Percentiles rank a stretch among this genome's conserved stretches.
Conservation (phyloP, 2,113 vertebrate genomes). For the Mastomys coucha region DNA sequence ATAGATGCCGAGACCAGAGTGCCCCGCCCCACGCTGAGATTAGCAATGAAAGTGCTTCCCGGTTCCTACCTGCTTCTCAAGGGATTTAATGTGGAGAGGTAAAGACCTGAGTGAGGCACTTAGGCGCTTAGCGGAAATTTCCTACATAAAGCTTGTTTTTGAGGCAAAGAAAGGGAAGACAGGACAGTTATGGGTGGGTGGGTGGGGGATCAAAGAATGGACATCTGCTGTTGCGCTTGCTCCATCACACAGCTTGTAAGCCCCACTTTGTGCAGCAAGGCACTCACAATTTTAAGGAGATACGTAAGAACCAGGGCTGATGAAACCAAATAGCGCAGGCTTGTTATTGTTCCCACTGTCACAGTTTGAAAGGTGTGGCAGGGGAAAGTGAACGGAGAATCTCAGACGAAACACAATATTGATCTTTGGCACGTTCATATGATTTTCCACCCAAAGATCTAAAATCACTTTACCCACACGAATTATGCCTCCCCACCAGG, state of each 20-base stretch:
- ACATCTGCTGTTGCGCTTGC: not conserved
- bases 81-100: not conserved
- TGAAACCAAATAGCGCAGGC: conserved; percentile 61
- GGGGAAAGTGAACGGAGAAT: conserved; percentile 69
- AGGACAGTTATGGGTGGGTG: not conserved
- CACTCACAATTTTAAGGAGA: conserved; percentile 39
- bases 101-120: not conserved
- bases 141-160: not conserved
- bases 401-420: conserved; percentile 83
- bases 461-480: conserved; percentile 73
- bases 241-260: not conserved
- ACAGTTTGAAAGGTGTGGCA: conserved; percentile 81
- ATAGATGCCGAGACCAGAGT: not conserved
- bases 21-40: not conserved
- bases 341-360: conserved; percentile 77
- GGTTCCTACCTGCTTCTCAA: not conserved
- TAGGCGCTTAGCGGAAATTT: conserved; percentile 34
- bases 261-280: conserved; percentile 36
- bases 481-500: conserved; percentile 47
- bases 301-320: conserved; percentile 38
- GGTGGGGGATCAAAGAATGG: not conserved
- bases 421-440: conserved; percentile 75
- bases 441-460: conserved; percentile 79
- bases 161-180: not conserved
- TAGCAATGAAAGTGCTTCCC: not conserved